Base-by-base conservation (phyloP, 2,113 vertebrate species). In the Corydoras sp. region DNA sequence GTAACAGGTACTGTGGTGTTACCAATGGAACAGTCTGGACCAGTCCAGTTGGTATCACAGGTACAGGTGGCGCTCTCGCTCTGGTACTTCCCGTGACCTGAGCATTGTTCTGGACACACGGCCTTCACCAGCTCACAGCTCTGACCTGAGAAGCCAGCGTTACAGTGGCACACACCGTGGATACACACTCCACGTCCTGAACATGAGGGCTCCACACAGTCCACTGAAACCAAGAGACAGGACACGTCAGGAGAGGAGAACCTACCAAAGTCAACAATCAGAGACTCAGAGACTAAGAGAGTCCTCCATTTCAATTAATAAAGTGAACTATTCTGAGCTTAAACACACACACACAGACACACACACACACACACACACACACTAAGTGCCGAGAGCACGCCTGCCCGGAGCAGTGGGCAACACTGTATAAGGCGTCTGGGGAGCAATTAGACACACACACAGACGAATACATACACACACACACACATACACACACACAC, bases 81-180 rank as follows among this genome's bases (percentile, higher is more conserved):
- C 35, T 91, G 90, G 81, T 93, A 92, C 1, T 93, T 95, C n/a
- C 97, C 97, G 0, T 98, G 97, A 3, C 96, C 95, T 0, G 96
- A 98, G 69, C 97, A 99, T 82, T 98, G 97, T 78, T 98, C 96
- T 0, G 97, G 93, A 75, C 97, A 99, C 92, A 97, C 91, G 0
- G 94, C 94, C 86, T 98, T 99, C 68, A 93, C 85, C 3, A 95
- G 91, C 83, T 99, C 97, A 81, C 97, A 99, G 82, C 88, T 96
- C 86, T 76, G 90, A 31, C 97, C 97, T 0, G 95, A 93, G 95
- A 96, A 98, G 30, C 95, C 94, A 0, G 92, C 92, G 76, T 91
- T 95, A 82, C 97, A 99, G 82, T 98, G 96, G 69, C 97, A 99
- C 77, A 97, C 96, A 0, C 95, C 96, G 0, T 96, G 95, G 77